A percentile compares a stretch with the other conserved stretches of the same genome.
Conservation (phyloP, 2,888 invertebrate species). For the Brachyopa scutellaris region DNA sequence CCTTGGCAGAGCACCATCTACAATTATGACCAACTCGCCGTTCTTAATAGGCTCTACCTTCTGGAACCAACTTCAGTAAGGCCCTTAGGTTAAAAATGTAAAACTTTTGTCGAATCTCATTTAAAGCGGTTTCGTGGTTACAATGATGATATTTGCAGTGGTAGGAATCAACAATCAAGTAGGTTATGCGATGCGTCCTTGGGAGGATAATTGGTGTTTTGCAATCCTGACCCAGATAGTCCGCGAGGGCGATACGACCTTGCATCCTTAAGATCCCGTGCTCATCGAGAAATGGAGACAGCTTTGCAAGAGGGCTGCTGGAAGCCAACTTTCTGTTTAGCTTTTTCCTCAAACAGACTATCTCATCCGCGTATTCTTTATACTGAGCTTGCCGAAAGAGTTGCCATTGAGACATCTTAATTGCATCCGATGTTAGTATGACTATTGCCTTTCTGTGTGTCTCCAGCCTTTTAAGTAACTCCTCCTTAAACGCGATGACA, state of each 20-base stretch:
- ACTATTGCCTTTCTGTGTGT: conserved; percentile 12
- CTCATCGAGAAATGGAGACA: not conserved
- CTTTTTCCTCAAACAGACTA: conserved; percentile 18
- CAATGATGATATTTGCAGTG: conserved; percentile 56
- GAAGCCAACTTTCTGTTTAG: too few species aligned
- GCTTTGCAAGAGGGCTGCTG: too few species aligned
- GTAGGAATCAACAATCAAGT: too few species aligned
- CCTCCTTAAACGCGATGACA: too few species aligned
- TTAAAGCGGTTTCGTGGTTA: conserved; percentile 49
- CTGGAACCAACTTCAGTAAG: conserved; percentile 55
- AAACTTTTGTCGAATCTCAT: conserved; percentile 43
- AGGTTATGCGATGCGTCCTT: conserved; percentile 48
- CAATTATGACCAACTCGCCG: conserved; percentile 33
- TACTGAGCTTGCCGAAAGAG: conserved; percentile 34
- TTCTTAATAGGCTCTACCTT: conserved; percentile 20
- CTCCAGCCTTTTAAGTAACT: not conserved
- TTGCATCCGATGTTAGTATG: not conserved
- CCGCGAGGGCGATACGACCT: not conserved
- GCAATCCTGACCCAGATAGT: not conserved
- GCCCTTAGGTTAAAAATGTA: conserved; percentile 25
- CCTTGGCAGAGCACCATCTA: not conserved
- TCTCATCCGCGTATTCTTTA: conserved; percentile 37
- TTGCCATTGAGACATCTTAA: conserved; percentile 14
- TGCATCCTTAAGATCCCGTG: not conserved
- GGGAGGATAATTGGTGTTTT: conserved; percentile 52